phyloP scores from a whole-genome alignment of 1,140 invertebrate genomes.

The Gryon sp. region DNA sequence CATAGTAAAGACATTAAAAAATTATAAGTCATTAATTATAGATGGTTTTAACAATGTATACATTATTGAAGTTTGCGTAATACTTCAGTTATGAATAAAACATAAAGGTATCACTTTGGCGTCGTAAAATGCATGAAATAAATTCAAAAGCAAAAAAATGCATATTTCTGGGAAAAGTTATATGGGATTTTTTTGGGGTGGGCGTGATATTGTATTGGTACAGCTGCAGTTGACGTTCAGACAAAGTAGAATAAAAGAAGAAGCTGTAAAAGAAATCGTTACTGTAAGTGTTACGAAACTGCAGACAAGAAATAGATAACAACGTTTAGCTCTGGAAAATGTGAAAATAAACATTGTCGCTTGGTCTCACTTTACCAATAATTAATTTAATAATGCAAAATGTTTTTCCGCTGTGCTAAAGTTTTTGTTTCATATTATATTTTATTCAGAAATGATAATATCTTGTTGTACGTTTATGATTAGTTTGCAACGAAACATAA shows the following conservation, averaged over 20 bases:
- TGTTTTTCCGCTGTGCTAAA: neutral
- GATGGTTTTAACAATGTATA: too few relatives aligned
- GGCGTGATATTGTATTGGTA: conserved; percentile 31
- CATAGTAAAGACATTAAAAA: too few relatives aligned
- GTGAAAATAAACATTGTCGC: conserved; percentile 10
- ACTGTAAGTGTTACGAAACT: conserved; percentile 29
- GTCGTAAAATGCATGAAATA: conserved; percentile 37
- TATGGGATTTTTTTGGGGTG: conserved; percentile 31
- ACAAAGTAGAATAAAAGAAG: conserved; percentile 39
- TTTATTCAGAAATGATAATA: neutral
- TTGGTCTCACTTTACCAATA: neutral
- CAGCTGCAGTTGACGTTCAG: conserved; percentile 37
- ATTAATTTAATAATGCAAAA: conserved; percentile 8
- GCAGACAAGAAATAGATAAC: conserved; percentile 23
- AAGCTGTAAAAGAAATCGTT: conserved; percentile 35
- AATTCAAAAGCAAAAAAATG: conserved; percentile 8
- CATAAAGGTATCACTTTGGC: conserved; percentile 21
- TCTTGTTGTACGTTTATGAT: neutral
- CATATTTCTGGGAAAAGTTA: conserved; percentile 17
- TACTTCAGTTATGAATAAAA: conserved; percentile 1
- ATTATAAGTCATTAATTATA: too few relatives aligned
- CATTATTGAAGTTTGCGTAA: too few relatives aligned
- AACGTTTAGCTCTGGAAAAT: conserved; percentile 25
- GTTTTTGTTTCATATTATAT: conserved; percentile 1
- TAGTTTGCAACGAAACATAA: neutral